Evolutionary conservation across 2,797 vertebrate species (phyloP), one percentile per base, ranked within the genome.

Genomic region (Gymnocypris eckloni): DNA sequence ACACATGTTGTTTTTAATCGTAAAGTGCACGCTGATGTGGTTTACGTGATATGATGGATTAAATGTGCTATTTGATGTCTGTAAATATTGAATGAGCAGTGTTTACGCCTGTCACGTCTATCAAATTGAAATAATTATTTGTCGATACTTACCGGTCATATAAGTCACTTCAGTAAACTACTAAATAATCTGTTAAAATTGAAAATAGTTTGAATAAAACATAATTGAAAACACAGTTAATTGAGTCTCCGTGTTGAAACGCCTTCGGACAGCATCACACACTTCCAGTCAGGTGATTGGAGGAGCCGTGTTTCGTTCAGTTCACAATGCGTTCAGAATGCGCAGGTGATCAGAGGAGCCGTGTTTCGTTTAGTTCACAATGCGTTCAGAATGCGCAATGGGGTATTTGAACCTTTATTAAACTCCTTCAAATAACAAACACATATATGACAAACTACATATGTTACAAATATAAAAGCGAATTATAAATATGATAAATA

Each of bases 251-350:
- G 86, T 79, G 88, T 88, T 84, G 87, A 88, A 90, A 83, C 90
- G 89, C 90, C 90, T 91, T 91, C 88, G 73, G 82, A 89, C 39
- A 91, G 79, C 91, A 91, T 93, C 91, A 93, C 91, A 90, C 80
- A 28, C 28, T 91, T 90, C 91, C 50, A 89, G 94, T 96, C 95
- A 96, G 94, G 94, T 96, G 95, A 96, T 88, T 92, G 43, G 33
- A 70, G 22, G 52, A 85, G 54, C 4, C 15, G n/a, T 59, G 67
- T 90, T 92, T 87, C 25, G 45, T 13, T 6, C 16, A 6, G 69
- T 54, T 59, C 11, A 61, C 76, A 41, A 6, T 86, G 84, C 84
- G 78, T 73, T 66, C 67, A 80, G 54, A n/a, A 61, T 88, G 76
- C 84, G 84, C 75, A 86, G 28, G 28, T 1, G 28, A 28, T 28